A percentile compares a stretch with the other conserved stretches of the same genome.
Evolutionary conservation across 2,888 invertebrate genomes (phyloP).

Genomic region (Clitarchus hookeri): DNA sequence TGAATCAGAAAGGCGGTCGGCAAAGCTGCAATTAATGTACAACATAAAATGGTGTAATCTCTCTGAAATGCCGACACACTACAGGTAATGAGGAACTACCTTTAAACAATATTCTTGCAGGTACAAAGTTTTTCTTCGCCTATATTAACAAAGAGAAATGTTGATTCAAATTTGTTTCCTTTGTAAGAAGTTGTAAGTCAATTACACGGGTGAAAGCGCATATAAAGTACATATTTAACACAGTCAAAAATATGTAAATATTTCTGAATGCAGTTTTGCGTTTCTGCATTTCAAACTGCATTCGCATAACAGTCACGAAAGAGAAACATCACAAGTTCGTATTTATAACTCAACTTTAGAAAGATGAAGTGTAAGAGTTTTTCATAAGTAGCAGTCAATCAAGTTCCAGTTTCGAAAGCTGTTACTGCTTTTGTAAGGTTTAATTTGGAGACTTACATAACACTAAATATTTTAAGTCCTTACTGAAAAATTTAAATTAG

Average conservation of each 20-base stretch:
- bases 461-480: no score
- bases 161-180: neutral
- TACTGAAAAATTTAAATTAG: no score
- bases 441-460: no score
- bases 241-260: neutral
- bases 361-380: neutral
- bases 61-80: no score
- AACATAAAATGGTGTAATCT: no score
- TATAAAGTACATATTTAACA: neutral
- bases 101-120: neutral
- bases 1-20: no score
- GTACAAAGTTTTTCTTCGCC: no score
- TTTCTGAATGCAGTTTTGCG: neutral
- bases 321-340: neutral
- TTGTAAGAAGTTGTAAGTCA: neutral
- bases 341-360: neutral
- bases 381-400: neutral
- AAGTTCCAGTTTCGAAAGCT: neutral
- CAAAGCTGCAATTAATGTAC: no score
- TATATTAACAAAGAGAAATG: no score
- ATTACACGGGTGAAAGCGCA: conserved; percentile 7
- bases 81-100: neutral
- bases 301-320: neutral
- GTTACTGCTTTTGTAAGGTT: neutral
- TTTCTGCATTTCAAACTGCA: neutral